phyloP scores from a whole-genome alignment of 92 coral and sea anemone genomes.

The Epizoanthus scotinus region DNA sequence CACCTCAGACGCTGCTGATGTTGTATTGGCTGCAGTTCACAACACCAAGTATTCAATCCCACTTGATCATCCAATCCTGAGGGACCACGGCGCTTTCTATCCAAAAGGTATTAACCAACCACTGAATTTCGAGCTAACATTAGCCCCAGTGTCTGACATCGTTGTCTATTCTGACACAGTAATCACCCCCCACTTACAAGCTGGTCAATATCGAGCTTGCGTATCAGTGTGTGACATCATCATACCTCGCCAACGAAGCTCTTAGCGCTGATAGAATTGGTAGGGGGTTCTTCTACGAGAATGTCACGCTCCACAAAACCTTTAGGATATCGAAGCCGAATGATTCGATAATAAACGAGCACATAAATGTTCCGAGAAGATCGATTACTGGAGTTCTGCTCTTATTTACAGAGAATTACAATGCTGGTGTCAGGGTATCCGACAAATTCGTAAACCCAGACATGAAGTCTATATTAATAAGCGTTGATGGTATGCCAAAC shows the following conservation, averaged over 20 bases:
- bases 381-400: conserved; percentile 62
- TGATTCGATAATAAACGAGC: background rate
- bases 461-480: conserved; percentile 27
- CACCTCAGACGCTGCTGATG: conserved; percentile 47
- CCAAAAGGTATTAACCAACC: conserved; percentile 53
- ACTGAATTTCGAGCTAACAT: conserved; percentile 49
- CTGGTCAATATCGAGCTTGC: conserved; percentile 55
- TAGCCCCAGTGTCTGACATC: conserved; percentile 44
- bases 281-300: no score
- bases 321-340: no score
- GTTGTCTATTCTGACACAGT: conserved; percentile 36
- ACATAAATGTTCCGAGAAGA: conserved; percentile 48
- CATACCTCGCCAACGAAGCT: conserved; percentile 56
- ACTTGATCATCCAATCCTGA: conserved; percentile 52
- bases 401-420: conserved; percentile 39
- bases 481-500: conserved; percentile 54
- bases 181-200: conserved; percentile 36
- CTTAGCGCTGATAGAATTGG: background rate
- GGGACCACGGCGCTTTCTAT: conserved; percentile 55
- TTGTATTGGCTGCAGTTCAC: conserved; percentile 43
- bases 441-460: background rate
- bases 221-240: conserved; percentile 40
- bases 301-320: no score
- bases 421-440: conserved; percentile 57
- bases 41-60: conserved; percentile 45